Percentiles rank a stretch among this genome's conserved stretches.
Conservation (phyloP, 2,113 vertebrate genomes). For the Paratilapia polleni region DNA sequence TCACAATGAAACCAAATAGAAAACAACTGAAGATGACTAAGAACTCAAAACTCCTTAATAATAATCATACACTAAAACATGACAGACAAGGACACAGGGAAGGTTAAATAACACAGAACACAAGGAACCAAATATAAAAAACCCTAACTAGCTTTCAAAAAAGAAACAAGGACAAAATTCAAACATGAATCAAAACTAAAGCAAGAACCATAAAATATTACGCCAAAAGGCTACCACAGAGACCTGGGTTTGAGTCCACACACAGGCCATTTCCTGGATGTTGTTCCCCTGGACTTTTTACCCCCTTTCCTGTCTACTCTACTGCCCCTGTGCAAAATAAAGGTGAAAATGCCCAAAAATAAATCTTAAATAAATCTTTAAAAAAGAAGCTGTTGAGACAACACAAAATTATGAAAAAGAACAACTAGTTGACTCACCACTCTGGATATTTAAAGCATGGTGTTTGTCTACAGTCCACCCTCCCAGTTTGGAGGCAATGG, state of each 20-base stretch:
- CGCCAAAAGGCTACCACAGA: not conserved
- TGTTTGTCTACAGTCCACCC: constrained; percentile 96
- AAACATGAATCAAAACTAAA: no score
- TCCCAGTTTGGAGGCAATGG: constrained; percentile 92
- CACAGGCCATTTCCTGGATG: not conserved
- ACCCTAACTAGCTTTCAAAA: not conserved
- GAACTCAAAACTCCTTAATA: not conserved
- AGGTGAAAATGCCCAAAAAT: not conserved
- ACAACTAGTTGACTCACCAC: constrained; percentile 81
- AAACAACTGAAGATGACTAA: not conserved
- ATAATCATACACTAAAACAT: not conserved
- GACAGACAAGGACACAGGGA: not conserved
- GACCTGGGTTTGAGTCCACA: no score
- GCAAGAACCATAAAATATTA: no score
- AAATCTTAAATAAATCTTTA: not conserved
- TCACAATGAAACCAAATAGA: not conserved
- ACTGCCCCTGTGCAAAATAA: not conserved
- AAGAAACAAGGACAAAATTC: not conserved
- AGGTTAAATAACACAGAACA: not conserved
- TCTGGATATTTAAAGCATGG: constrained; percentile 96
- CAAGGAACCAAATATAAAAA: not conserved
- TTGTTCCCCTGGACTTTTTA: not conserved
- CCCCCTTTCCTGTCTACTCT: not conserved
- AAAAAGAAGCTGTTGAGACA: not conserved
- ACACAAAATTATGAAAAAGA: not conserved